These are phyloP conservation scores for Drosophila ironensis DNA, from an alignment of 1,140 invertebrate species.

Conservation along the genomic window DNA sequence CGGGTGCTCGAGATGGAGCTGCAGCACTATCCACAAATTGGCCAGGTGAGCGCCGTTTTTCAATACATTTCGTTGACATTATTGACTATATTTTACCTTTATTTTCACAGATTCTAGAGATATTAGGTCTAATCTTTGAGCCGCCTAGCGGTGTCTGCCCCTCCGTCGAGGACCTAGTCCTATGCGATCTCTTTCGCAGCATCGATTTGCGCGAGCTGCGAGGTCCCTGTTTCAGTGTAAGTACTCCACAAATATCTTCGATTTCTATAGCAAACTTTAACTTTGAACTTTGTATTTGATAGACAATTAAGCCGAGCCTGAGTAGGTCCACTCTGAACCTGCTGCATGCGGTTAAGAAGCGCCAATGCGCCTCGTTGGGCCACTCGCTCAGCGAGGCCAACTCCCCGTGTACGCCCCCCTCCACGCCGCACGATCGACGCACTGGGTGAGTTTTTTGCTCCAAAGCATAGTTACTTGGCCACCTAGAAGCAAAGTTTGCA, in stretches of 20 bases:
- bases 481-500: conserved; percentile 29
- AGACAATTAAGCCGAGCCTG: conserved; percentile 82
- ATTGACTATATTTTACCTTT: neutral
- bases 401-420: conserved; percentile 80
- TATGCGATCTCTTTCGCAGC: conserved; percentile 92
- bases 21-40: conserved; percentile 88
- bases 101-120: conserved; percentile 87
- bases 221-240: conserved; percentile 84
- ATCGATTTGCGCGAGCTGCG: conserved; percentile 94
- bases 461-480: conserved; percentile 6
- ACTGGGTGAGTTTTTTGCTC: conserved; percentile 73
- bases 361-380: conserved; percentile 78
- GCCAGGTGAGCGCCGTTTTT: conserved; percentile 62
- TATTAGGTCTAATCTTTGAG: conserved; percentile 92
- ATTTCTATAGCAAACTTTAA: too few species aligned
- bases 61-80: too few species aligned
- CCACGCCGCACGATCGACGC: conserved; percentile 79
- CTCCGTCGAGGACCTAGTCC: conserved; percentile 89
- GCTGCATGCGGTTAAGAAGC: conserved; percentile 79
- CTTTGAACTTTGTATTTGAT: neutral
- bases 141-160: conserved; percentile 86
- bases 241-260: conserved; percentile 8
- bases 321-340: conserved; percentile 79
- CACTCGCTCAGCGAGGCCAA: conserved; percentile 80
- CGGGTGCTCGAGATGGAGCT: conserved; percentile 88